Base-by-base conservation (phyloP, 2,113 vertebrate species). In the Ranitomeya imitator region DNA sequence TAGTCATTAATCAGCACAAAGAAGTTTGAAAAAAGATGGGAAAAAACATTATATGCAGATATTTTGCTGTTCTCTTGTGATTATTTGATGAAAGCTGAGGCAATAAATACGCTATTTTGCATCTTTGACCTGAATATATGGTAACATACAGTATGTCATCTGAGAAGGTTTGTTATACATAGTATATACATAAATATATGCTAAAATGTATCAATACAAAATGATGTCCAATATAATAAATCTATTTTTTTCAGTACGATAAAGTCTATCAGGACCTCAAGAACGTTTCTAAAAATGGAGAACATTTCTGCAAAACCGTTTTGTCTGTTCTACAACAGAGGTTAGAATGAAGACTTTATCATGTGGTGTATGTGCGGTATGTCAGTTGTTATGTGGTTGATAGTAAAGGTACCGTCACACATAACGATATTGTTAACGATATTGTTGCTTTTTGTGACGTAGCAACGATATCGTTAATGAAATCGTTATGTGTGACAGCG, bases 251-350 rank as follows among this genome's bases (percentile, higher is more conserved):
- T 79, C 92, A 98, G 97, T 96, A 97, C 86, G 95, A 96, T 90
- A 93, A 94, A 88, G 93, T 96, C 18, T 98, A 96, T 91, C 95
- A 96, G 91, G 95, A 96, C 85, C 93, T 95, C 12, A 98, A 97
- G 91, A 93, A 89, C 52, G 94, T 95, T 93, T 97, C 96, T 71
- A 97, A 97, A 94, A 93, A 94, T 90, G 96, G 96, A 88, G 96
- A 97, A 86, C 90, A 92, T 90, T 96, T 97, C 94, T 97, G 96
- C 92, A 97, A 97, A 93, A 96, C 97, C 83, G 93, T 98, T 67
- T 92, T 96, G 91, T 91, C 93, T 0, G 90, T 97, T 83, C 96
- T 97, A 91, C 96, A 97, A 85, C 96, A 97, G 93, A 96, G 97
- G 97, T 97, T 93, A 37, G 55, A 83, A 82, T 16, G 15, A 31